These are phyloP conservation scores for Galemys pyrenaicus DNA, from an alignment of 2,113 vertebrate genomes.

Conservation along the genomic window DNA sequence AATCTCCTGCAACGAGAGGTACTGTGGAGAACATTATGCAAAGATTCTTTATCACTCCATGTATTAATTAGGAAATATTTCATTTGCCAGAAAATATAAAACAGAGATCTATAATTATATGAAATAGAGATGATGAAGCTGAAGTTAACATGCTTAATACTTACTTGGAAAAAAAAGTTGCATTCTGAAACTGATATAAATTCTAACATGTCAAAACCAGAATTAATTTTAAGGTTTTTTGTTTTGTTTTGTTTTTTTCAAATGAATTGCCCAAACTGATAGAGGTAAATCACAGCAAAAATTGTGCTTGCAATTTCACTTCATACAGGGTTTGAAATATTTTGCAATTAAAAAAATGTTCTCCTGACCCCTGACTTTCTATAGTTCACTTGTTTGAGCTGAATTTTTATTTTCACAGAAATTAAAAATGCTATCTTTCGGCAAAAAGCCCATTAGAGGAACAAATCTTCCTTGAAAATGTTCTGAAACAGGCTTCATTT, in stretches of 20 bases:
- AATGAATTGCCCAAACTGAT: not conserved
- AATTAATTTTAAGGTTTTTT: conserved; percentile 17
- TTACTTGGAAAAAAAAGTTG: not conserved
- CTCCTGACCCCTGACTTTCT: conserved; percentile 61
- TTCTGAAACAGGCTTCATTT: conserved; percentile 68
- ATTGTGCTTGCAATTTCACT: not conserved
- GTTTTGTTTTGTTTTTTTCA: not conserved
- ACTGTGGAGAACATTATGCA: not conserved
- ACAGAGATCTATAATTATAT: conserved; percentile 31
- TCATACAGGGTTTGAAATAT: not conserved
- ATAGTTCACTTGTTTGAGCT: conserved; percentile 46
- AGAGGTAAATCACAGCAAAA: conserved; percentile 10
- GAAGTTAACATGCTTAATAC: not conserved
- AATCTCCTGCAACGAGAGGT: not conserved
- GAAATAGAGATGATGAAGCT: not conserved
- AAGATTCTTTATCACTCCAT: not conserved
- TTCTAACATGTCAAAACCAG: not conserved
- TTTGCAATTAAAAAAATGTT: conserved; percentile 21
- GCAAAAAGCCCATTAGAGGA: conserved; percentile 60
- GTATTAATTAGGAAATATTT: conserved; percentile 54
- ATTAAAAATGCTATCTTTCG: conserved; percentile 69
- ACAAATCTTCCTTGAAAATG: conserved; percentile 76
- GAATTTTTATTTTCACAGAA: conserved; percentile 73
- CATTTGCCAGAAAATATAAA: conserved; percentile 28
- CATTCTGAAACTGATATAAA: conserved; percentile 9